Base-by-base conservation (phyloP, 2,888 invertebrate species). In the Vanessa cardui region DNA sequence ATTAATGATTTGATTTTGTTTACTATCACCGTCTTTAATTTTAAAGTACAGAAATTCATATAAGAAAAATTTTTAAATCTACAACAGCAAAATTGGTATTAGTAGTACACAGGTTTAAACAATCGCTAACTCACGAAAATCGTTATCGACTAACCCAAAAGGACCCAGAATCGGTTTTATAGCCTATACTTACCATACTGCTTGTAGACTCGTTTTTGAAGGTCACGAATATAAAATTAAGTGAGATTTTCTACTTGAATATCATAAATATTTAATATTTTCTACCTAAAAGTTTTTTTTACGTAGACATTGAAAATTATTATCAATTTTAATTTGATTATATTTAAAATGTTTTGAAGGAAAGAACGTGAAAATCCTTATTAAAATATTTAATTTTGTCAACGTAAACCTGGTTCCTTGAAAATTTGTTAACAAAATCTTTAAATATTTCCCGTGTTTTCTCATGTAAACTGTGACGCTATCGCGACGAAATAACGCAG, bases 81-180 rank as follows among this genome's bases (percentile, higher is more conserved):
- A 31, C 16, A 16, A 54, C 6, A 54, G 16, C 52, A n/a, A 31
- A 54, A 15, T n/a, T 7, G 31, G 26, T 31, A 54, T 54, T 54
- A 54, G 12, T 26, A 16, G 16, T 16, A 31, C 74, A 74, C 69
- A 72, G 18, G 21, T 65, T 60, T 33, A 39, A 39, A 31, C 54
- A 61, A 59, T 59, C 20, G 46, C 45, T 33, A 49, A 64, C 54
- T 58, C 26, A 66, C 52, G 63, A 71, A 76, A 69, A 72, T 70
- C 70, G 70, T 72, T 73, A 74, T 77, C 70, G 69, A 65, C 58
- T 44, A 62, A 47, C 50, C 63, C 71, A 59, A 68, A 73, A 71
- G 74, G 76, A 71, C 76, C 65, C 76, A 76, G 72, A 76, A 73
- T 75, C 72, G 71, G 68, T 70, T 83, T 83, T 77, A 77, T 77